phyloP scores from a whole-genome alignment of 1,140 invertebrate species.

The Drosophila lini region DNA sequence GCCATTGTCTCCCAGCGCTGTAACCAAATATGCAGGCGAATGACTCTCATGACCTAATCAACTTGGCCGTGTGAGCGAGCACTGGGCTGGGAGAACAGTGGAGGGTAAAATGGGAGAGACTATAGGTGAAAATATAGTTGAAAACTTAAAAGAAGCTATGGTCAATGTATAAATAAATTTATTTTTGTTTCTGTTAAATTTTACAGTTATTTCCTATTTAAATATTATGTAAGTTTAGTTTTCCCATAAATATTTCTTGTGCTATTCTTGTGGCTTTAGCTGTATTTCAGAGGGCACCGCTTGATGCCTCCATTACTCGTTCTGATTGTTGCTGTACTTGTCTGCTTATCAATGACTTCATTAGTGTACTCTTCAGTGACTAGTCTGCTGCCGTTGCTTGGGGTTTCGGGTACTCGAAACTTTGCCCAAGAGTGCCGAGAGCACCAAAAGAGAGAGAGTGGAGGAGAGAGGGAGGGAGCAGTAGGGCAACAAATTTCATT shows the following conservation, averaged over 20 bases:
- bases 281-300: conserved; percentile 3
- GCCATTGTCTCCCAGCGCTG: conserved; percentile 64
- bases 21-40: conserved; percentile 68
- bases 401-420: conserved; percentile 40
- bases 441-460: conserved; percentile 6
- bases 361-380: conserved; percentile 63
- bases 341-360: conserved; percentile 79
- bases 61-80: conserved; percentile 30
- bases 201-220: too few relatives aligned
- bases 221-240: too few relatives aligned
- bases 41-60: conserved; percentile 64
- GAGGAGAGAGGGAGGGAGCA: not conserved
- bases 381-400: conserved; percentile 23
- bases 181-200: too few relatives aligned
- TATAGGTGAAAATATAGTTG: not conserved
- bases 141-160: not conserved
- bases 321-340: conserved; percentile 36
- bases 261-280: not conserved
- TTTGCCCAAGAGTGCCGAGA: conserved; percentile 29
- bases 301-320: conserved; percentile 34
- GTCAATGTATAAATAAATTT: too few relatives aligned
- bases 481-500: conserved; percentile 73
- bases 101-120: not conserved
- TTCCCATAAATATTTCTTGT: not conserved
- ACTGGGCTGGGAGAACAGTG: not conserved